A percentile compares a stretch with the other conserved stretches of the same genome.
Evolutionary conservation across 2,888 invertebrate genomes (phyloP).

Genomic region (Oxyteleia sp.): DNA sequence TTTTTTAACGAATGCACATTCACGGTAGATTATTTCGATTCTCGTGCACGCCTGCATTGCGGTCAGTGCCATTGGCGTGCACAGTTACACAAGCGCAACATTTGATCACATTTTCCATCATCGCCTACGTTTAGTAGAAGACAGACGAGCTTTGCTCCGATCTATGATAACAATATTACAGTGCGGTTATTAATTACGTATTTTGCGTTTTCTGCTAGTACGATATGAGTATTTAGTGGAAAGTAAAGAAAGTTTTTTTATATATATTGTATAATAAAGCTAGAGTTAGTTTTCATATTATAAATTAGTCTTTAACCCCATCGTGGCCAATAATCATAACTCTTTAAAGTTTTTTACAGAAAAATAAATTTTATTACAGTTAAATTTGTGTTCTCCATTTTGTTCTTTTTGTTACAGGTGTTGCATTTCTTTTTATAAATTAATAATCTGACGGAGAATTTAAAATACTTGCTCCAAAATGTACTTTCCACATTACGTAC

Average conservation of each 20-base stretch:
- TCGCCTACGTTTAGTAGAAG: conserved; percentile 42
- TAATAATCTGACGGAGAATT: too few species aligned
- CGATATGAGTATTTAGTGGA: conserved; percentile 51
- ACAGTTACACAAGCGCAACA: conserved; percentile 57
- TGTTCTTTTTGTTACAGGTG: too few species aligned
- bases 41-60: too few species aligned
- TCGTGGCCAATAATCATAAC: conserved; percentile 39
- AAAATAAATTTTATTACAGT: too few species aligned
- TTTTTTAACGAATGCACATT: too few species aligned
- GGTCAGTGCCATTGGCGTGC: too few species aligned
- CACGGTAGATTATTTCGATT: too few species aligned
- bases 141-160: conserved; percentile 46
- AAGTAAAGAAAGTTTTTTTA: conserved; percentile 65
- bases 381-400: too few species aligned
- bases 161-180: conserved; percentile 51
- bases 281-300: conserved; percentile 48
- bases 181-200: conserved; percentile 52
- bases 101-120: conserved; percentile 50
- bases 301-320: conserved; percentile 27
- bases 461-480: too few species aligned
- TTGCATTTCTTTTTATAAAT: too few species aligned
- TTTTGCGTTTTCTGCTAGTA: conserved; percentile 40
- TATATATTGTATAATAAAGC: conserved; percentile 48
- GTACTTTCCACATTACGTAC: too few species aligned
- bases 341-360: too few species aligned